phyloP scores from a whole-genome alignment of 2,797 vertebrate genomes.

The Cebuella pygmaea region DNA sequence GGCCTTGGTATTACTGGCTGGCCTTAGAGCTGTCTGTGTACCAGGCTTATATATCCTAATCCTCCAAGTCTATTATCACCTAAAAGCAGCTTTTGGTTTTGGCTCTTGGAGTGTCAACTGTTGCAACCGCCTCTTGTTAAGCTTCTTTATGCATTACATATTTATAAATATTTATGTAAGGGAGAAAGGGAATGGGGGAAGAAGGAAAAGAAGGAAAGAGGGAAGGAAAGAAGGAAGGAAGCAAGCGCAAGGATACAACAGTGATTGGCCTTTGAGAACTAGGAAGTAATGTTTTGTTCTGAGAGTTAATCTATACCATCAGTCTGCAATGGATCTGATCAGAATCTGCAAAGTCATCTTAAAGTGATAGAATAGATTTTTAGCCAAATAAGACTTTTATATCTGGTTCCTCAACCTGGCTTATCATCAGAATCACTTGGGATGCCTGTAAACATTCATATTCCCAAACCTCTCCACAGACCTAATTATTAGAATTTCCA shows the following conservation, averaged over 20 bases:
- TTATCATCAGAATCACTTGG: slow-evolving; percentile 10
- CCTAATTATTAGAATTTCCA: slow-evolving; percentile 38
- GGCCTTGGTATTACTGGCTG: neutral
- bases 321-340: slow-evolving; percentile 13
- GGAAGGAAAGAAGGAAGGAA: neutral
- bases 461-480: neutral
- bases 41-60: slow-evolving; percentile 29
- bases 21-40: neutral
- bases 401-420: neutral
- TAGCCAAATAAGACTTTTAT: slow-evolving; percentile 28
- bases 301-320: neutral
- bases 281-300: slow-evolving; percentile 33
- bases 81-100: slow-evolving; percentile 57
- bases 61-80: slow-evolving; percentile 27
- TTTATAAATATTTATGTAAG: slow-evolving; percentile 57
- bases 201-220: neutral
- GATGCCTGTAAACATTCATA: slow-evolving; percentile 25
- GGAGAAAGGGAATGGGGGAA: neutral
- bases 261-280: neutral
- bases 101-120: slow-evolving; percentile 8
- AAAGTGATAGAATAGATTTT: slow-evolving; percentile 46
- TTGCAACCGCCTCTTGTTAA: slow-evolving; percentile 27
- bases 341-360: slow-evolving; percentile 67
- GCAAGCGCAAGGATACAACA: neutral
- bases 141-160: slow-evolving; percentile 18